Percentiles rank a stretch among this genome's conserved stretches.
phyloP scores from a whole-genome alignment of 2,113 vertebrate species.

The Paraplagusia blochii region DNA sequence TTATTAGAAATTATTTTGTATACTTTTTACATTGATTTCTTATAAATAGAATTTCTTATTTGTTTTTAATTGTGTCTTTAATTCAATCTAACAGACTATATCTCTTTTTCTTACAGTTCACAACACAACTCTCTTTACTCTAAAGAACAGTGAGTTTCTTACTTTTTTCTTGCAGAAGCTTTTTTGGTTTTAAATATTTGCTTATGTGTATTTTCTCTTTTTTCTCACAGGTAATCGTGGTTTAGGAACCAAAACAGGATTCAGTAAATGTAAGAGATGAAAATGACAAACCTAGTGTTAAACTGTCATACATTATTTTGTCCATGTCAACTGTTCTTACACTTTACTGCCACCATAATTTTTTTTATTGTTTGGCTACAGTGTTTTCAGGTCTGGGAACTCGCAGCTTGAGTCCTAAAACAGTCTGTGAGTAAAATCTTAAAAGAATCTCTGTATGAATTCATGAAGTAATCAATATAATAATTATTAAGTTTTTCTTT shows the following conservation, averaged over 20 bases:
- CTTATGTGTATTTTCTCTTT: background rate
- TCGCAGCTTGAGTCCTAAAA: constrained; percentile 46
- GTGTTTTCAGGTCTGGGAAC: constrained; percentile 65
- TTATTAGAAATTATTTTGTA: too few relatives aligned
- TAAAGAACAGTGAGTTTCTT: constrained; percentile 59
- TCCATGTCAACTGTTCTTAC: too few relatives aligned
- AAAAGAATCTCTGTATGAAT: too few relatives aligned
- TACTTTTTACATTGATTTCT: too few relatives aligned
- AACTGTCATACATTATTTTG: too few relatives aligned
- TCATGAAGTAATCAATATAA: too few relatives aligned
- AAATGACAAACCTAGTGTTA: too few relatives aligned
- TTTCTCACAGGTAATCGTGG: constrained; percentile 34
- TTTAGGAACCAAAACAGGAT: constrained; percentile 33
- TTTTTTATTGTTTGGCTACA: background rate
- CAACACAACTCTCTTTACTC: constrained; percentile 60
- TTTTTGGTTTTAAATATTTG: background rate
- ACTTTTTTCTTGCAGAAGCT: background rate
- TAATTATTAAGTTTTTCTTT: too few relatives aligned
- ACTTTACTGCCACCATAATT: background rate
- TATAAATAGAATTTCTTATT: too few relatives aligned
- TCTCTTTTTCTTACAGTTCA: constrained; percentile 60
- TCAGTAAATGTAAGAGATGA: constrained; percentile 69
- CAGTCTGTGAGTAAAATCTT: background rate
- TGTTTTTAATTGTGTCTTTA: too few relatives aligned
- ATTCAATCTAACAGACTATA: background rate